phyloP scores from a whole-genome alignment of 2,113 vertebrate species.

The Sitta europaea region DNA sequence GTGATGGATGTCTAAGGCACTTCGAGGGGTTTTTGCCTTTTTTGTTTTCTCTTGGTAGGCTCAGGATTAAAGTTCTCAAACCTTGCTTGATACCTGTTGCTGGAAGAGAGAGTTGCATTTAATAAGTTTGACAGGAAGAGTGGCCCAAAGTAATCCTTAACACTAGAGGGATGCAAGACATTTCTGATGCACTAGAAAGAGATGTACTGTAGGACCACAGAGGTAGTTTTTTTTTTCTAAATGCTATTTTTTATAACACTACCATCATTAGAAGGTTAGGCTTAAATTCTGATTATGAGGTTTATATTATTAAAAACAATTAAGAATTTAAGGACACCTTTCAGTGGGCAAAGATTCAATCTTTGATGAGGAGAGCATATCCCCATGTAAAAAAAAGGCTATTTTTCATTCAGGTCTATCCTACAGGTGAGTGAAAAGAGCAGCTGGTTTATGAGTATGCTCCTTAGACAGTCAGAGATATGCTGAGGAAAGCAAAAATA shows the following conservation, averaged over 20 bases:
- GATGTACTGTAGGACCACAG: neutral
- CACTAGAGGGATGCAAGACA: neutral
- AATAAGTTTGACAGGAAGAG: neutral
- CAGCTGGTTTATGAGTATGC: neutral
- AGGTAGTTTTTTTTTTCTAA: neutral
- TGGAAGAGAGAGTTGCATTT: neutral
- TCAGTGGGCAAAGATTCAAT: neutral
- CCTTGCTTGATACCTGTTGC: neutral
- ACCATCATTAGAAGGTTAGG: neutral
- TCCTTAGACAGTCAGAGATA: neutral
- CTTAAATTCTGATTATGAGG: neutral
- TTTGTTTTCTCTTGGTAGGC: neutral
- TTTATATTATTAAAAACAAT: neutral
- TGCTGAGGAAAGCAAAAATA: neutral
- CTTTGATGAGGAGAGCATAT: neutral
- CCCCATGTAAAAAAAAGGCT: neutral
- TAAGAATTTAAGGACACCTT: neutral
- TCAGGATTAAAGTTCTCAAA: neutral
- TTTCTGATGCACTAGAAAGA: neutral
- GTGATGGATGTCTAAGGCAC: neutral
- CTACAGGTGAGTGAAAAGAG: neutral
- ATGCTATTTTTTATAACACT: neutral
- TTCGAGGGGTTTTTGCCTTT: fast-evolving
- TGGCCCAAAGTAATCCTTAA: neutral
- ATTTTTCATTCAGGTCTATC: neutral